Evolutionary conservation across 2,113 vertebrate species (phyloP).

Genomic region (Archocentrus centrarchus): DNA sequence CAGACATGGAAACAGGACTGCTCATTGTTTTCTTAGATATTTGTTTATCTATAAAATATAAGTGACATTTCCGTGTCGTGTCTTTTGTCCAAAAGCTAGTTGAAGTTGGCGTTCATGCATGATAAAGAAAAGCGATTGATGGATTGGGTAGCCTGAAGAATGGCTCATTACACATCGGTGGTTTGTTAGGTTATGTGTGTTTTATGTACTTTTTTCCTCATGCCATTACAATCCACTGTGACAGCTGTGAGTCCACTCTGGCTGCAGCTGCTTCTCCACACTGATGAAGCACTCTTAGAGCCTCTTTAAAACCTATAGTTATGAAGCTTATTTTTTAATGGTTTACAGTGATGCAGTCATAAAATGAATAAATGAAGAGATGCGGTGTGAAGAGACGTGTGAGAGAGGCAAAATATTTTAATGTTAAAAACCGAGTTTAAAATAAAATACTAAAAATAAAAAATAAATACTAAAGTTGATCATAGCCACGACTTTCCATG

Average conservation of each 20-base stretch:
- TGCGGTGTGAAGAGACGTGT: background rate
- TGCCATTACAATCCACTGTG: background rate
- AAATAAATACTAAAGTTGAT: background rate
- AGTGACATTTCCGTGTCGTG: background rate
- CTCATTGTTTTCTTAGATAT: background rate
- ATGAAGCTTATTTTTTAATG: background rate
- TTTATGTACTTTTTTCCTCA: background rate
- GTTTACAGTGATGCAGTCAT: background rate
- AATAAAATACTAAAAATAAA: too few species aligned
- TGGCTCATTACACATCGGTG: background rate
- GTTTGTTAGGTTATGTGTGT: background rate
- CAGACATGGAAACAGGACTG: background rate
- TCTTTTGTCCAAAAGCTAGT: background rate
- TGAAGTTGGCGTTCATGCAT: background rate
- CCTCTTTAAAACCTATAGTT: background rate
- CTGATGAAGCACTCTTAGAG: background rate
- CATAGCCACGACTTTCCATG: background rate
- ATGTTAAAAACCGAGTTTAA: background rate
- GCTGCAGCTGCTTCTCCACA: background rate
- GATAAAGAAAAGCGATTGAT: accelerated
- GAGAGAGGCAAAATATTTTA: background rate
- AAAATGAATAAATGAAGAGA: background rate
- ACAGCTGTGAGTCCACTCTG: background rate
- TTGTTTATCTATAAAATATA: background rate
- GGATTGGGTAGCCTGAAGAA: background rate